Evolutionary conservation across 1,140 invertebrate species (phyloP), one percentile per base, ranked within the genome.

Genomic region (Oscheius sp.): DNA sequence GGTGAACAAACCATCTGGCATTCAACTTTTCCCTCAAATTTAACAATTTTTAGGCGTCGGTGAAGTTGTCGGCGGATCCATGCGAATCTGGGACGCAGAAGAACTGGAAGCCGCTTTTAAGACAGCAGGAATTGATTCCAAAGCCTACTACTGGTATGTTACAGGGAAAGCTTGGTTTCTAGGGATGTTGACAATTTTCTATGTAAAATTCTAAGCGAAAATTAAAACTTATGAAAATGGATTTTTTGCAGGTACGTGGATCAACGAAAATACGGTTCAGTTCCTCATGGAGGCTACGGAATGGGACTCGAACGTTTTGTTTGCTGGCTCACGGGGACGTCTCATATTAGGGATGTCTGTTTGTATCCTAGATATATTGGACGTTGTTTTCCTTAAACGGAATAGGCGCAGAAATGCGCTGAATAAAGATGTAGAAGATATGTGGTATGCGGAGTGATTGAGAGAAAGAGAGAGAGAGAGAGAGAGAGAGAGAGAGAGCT

Each of bases 21-120:
- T 59, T 15, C 10, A n/a, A n/a, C n/a, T n/a, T 59, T 59, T 59
- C 15, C 31, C 15, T 32, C 61, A n/a, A n/a, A n/a, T n/a, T n/a
- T n/a, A n/a, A n/a, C n/a, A 34, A 15, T 18, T 15, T 63, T 63
- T 26, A 63, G 93, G 92, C 83, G 97, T 99, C 26, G 97, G 96
- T 0, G 97, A 99, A 88, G 97, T 99, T 81, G 91, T 99, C 58
- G 97, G 97, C n/a, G 97, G 97, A 0, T 99, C 95, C 0, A 99
- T 99, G 95, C 96, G 97, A 91, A 95, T 93, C 73, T 91, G 90
- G 88, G 88, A 98, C 79, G 87, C 90, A 68, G 90, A 95, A 10
- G 92, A 97, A 84, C 85, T 99, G 18, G 76, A 94, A 55, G 90
- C 90, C 80, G 95, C 91, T 0, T 99, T 95, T 84, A 89, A 91